These are phyloP conservation scores for Mandrillus leucophaeus DNA, from an alignment of 2,113 vertebrate species.

Conservation along the genomic window DNA sequence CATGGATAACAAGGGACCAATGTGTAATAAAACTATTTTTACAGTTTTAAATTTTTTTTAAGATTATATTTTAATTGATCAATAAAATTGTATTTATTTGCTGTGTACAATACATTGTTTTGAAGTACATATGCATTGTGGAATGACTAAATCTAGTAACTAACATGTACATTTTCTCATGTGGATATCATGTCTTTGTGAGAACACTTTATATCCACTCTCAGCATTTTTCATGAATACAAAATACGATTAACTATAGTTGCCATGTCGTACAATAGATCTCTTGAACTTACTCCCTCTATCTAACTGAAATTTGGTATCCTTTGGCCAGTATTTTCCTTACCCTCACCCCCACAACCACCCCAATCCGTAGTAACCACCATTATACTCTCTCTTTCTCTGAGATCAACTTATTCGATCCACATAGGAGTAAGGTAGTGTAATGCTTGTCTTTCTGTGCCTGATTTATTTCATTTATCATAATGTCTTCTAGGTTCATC, in stretches of 20 bases:
- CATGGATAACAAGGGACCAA: neutral
- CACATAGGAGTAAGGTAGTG: neutral
- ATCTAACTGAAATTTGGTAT: neutral
- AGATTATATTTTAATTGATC: neutral
- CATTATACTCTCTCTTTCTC: neutral
- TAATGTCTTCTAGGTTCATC: neutral
- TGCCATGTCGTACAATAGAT: neutral
- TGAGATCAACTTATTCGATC: neutral
- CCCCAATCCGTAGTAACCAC: neutral
- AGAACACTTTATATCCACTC: neutral
- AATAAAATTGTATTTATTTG: neutral
- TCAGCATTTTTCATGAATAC: neutral
- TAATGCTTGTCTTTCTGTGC: neutral
- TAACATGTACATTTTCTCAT: neutral
- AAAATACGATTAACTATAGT: neutral
- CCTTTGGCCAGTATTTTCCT: neutral
- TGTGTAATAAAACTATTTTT: neutral
- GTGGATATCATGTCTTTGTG: neutral
- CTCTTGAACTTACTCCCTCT: neutral
- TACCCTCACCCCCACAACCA: neutral
- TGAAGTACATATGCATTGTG: neutral
- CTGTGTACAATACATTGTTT: neutral
- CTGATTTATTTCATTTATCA: neutral
- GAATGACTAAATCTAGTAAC: neutral
- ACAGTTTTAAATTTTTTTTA: neutral